These are phyloP conservation scores for Pseudachorutes palmiensis DNA, from an alignment of 1,140 invertebrate species.

Conservation along the genomic window DNA sequence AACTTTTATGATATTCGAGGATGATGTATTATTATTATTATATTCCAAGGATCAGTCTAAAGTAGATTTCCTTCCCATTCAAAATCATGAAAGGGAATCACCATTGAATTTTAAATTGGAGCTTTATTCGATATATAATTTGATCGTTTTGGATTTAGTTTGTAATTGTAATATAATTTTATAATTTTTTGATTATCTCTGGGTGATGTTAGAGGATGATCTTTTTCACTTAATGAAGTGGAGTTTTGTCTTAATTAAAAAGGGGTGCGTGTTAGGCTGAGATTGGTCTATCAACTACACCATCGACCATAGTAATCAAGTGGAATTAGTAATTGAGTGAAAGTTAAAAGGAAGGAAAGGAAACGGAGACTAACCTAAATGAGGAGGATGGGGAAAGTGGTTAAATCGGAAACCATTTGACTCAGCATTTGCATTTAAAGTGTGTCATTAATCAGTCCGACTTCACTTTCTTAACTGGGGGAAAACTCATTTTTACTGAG, in stretches of 20 bases:
- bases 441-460: constrained; percentile 35
- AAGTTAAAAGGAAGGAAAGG: background rate
- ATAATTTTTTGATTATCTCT: no score
- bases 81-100: constrained; percentile 15
- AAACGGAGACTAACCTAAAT: constrained; percentile 6
- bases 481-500: no score
- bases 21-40: constrained; percentile 25
- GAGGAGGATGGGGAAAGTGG: constrained; percentile 9
- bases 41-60: background rate
- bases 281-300: no score
- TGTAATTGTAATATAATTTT: no score
- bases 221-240: no score
- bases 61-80: constrained; percentile 14
- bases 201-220: no score
- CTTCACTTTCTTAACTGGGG: background rate
- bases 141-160: no score
- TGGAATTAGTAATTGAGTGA: background rate
- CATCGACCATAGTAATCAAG: constrained; percentile 7
- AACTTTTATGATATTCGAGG: constrained; percentile 29
- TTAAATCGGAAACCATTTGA: constrained; percentile 26
- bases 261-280: no score
- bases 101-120: constrained; percentile 7
- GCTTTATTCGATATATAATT: background rate
- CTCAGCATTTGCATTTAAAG: constrained; percentile 38
- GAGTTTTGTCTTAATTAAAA: no score